Evolutionary conservation across 2,113 vertebrate species (phyloP), one percentile per base, ranked within the genome.

Genomic region (Emydura subglobosa): DNA sequence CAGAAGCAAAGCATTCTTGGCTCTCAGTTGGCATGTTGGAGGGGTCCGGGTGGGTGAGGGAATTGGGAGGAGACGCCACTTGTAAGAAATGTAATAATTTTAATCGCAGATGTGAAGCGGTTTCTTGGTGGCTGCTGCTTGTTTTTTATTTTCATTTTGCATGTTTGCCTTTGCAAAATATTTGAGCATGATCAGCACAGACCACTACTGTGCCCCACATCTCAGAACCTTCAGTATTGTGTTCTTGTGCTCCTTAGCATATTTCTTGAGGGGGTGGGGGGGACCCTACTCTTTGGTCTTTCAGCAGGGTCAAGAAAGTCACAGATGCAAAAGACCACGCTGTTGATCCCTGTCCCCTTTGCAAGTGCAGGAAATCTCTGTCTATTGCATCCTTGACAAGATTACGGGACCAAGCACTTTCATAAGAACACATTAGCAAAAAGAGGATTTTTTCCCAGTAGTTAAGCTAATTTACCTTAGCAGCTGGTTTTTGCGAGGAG

Each of bases 71-170:
- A 94, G 94, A 94, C 91, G 86, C 83, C 1, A 83, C 92, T 92
- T 92, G 85, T 96, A 95, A 97, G 88, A 89, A 96, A 87, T 97
- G 96, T 96, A 96, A 93, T 96, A 97, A 96, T 86, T 78, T 94
- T 95, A 96, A 97, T 94, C 83, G 94, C 83, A 95, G 89, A 94
- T 96, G 91, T 97, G 94, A 97, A 97, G 96, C 97, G 96, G 96
- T 97, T 97, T 95, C 95, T 96, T 94, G 94, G 96, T 0, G 94
- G 97, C 96, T 94, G 96, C 80, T 97, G 90, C 13, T 53, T 53
- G 51, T 47, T 87, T 97, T 95, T 85, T 89, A 92, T 88, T 91
- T 5, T 50, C n/a, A 27, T 61, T 51, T 94, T 96, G 94, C 91
- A 82, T 94, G 88, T 88, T 87, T 5, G 92, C 79, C 57, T 95